Evolutionary conservation across 2,797 vertebrate genomes (phyloP).

Genomic region (Danio kyathit): DNA sequence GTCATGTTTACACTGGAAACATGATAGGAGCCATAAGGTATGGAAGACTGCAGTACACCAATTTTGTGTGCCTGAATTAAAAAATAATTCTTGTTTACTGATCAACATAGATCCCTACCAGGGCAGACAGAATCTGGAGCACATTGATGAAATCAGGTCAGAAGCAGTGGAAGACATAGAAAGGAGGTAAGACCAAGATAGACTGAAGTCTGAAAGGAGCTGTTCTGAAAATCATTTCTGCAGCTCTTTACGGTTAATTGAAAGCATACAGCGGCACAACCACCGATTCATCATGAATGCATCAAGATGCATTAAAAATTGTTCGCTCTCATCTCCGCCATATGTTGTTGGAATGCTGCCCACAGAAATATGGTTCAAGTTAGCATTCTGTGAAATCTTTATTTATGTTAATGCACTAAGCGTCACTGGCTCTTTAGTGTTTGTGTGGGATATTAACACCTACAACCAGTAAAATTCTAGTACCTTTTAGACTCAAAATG

Average conservation of each 20-base stretch:
- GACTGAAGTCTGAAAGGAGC: not conserved
- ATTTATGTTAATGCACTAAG: not conserved
- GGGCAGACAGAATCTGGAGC: slow-evolving; percentile 60
- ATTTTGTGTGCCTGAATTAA: not conserved
- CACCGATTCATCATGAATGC: not conserved
- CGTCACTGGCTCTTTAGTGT: not conserved
- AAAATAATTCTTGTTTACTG: slow-evolving; percentile 22
- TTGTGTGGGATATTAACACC: not conserved
- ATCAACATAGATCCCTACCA: slow-evolving; percentile 32
- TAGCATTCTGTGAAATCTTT: not conserved
- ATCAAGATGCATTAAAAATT: too few relatives aligned
- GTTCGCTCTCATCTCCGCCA: too few relatives aligned
- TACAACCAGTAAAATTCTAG: not conserved
- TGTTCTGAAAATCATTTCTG: not conserved
- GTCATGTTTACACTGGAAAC: not conserved
- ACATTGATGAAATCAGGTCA: slow-evolving; percentile 58
- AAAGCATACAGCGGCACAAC: not conserved
- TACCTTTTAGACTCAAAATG: not conserved
- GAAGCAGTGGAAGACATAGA: not conserved
- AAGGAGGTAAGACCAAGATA: slow-evolving; percentile 26
- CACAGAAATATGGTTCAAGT: not conserved
- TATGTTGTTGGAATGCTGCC: not conserved
- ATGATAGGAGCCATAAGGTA: not conserved
- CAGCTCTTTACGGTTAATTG: not conserved
- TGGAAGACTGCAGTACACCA: not conserved